Conservation (phyloP, 1,140 invertebrate genomes). For the Nasonia vitripennis region DNA sequence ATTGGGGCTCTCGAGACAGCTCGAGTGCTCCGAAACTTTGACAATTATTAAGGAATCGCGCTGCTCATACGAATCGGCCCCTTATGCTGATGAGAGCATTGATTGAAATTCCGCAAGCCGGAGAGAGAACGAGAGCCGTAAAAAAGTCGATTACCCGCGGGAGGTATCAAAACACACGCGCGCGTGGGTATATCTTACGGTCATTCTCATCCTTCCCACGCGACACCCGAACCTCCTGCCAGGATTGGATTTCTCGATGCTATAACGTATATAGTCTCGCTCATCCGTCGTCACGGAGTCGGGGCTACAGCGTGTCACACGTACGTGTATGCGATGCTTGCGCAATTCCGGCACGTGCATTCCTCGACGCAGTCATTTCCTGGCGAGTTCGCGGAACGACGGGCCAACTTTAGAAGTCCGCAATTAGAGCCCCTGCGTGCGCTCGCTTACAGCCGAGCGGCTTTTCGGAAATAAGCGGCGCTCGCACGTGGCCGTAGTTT, state of each 20-base stretch:
- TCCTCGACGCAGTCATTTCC: background rate
- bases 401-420: background rate
- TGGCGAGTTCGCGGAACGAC: background rate
- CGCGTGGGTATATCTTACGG: background rate
- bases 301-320: background rate
- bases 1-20: background rate
- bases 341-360: background rate
- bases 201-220: background rate
- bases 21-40: background rate
- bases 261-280: background rate
- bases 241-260: background rate
- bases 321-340: background rate
- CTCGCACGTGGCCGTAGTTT: no score
- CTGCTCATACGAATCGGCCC: background rate
- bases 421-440: background rate
- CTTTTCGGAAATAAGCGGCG: no score
- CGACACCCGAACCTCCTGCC: background rate
- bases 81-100: conserved; percentile 1
- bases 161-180: background rate
- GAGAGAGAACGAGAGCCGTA: background rate
- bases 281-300: background rate
- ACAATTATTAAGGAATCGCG: conserved; percentile 15
- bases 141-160: background rate
- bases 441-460: no score
- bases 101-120: background rate